phyloP scores from a whole-genome alignment of 2,797 vertebrate species.

The Oreortyx pictus region DNA sequence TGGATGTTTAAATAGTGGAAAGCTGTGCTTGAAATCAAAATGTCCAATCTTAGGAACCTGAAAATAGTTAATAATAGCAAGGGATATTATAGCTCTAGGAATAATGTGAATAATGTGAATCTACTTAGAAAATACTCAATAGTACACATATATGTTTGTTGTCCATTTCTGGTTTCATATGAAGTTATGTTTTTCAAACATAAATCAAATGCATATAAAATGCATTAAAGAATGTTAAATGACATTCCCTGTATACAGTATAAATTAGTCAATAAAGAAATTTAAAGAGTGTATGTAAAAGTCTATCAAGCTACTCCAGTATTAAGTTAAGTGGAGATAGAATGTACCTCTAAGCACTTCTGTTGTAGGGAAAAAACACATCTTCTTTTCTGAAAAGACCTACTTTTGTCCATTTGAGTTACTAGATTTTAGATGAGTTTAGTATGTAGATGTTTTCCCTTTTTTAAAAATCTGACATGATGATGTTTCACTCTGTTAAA shows the following conservation, averaged over 20 bases:
- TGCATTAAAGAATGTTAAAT: neutral
- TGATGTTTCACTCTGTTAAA: neutral
- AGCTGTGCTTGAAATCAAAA: neutral
- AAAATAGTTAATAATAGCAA: neutral
- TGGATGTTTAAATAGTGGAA: neutral
- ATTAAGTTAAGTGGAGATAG: neutral
- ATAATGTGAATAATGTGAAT: neutral
- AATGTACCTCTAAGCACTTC: neutral
- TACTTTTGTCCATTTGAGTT: neutral
- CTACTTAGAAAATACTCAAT: neutral
- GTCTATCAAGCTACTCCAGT: neutral
- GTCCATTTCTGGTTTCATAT: neutral
- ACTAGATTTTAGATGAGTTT: neutral
- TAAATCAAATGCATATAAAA: neutral
- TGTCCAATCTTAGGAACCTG: neutral
- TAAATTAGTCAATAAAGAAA: neutral
- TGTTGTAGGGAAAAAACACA: neutral
- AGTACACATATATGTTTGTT: neutral
- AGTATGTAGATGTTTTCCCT: neutral
- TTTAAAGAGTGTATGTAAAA: neutral
- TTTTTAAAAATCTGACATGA: neutral
- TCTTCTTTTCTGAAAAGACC: neutral
- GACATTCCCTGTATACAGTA: fast-evolving
- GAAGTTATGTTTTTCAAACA: neutral
- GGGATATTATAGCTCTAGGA: neutral